A percentile compares a stretch with the other conserved stretches of the same genome.
Evolutionary conservation across 2,888 invertebrate species (phyloP).

Genomic region (Onthophagus sagittarius): DNA sequence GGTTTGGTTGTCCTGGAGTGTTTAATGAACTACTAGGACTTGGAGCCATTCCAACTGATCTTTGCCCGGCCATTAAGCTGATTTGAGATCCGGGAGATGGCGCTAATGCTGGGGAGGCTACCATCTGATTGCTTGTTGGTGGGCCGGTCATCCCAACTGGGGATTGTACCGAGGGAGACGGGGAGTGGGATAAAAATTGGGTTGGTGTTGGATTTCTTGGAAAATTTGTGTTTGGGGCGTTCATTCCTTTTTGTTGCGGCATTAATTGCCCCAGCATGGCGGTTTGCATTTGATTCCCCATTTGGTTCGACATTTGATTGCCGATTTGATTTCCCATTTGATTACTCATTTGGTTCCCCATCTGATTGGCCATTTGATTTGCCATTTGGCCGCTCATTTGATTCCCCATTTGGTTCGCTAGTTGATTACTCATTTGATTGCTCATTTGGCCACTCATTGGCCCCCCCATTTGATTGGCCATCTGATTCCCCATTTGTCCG

Average conservation of each 20-base stretch:
- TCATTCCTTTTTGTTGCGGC: conserved; percentile 40
- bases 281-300: conserved; percentile 45
- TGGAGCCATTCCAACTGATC: conserved; percentile 57
- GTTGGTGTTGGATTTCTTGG: conserved; percentile 65
- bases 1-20: conserved; percentile 64
- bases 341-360: conserved; percentile 39
- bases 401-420: conserved; percentile 41
- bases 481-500: conserved; percentile 50
- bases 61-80: conserved; percentile 51
- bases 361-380: conserved; percentile 30
- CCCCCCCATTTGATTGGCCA: conserved; percentile 45
- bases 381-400: conserved; percentile 31
- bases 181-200: conserved; percentile 76
- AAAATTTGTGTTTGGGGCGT: conserved; percentile 43
- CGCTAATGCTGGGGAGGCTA: conserved; percentile 65
- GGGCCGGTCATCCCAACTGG: conserved; percentile 54
- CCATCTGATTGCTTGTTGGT: conserved; percentile 57
- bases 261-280: conserved; percentile 40
- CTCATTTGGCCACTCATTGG: conserved; percentile 40
- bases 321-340: conserved; percentile 52
- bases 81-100: conserved; percentile 66
- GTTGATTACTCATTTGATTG: conserved; percentile 38
- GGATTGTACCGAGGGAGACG: conserved; percentile 72
- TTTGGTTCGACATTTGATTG: conserved; percentile 27
- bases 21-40: conserved; percentile 83